Evolutionary conservation across 1,140 invertebrate genomes (phyloP), one percentile per base, ranked within the genome.

Genomic region (Pteromalus puparum): DNA sequence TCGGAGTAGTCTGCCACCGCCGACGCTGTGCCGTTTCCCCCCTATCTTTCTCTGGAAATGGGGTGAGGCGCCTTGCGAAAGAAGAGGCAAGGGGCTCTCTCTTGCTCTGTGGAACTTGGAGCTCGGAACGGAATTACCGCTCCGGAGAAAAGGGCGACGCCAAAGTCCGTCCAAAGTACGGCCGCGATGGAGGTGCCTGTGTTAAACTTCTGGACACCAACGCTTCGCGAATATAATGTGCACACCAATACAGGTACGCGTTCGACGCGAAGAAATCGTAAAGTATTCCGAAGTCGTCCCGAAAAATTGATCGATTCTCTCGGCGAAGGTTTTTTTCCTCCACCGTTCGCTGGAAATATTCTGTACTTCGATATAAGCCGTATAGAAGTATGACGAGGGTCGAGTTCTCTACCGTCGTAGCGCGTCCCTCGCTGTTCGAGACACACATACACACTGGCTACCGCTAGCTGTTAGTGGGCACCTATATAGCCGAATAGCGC

Each of bases 261-360:
- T 42, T 1, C 42, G 42, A 46, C 10, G 9, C 9, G 42, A 46
- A 0, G 46, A 15, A 13, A 48, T 13, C 15, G 46, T 18, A 78
- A 67, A 9, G 30, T 7, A 4, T 7, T 46, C 42, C 21, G 3
- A 26, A 9, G 67, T 13, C 26, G 15, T 65, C 53, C 53, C 53
- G 15, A 18, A 70, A 28, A 26, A 15, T 70, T 70, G 67, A 70
- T 30, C 67, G 65, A 68, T 68, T 9, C 15, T 65, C 9, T 5
- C 26, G 68, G 26, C 68, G 68, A 24, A 21, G 38, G 4, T 70
- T 24, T 28, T 70, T 86, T 89, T 87, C 87, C 85, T 88, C 87
- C 83, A 76, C 85, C 81, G 73, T 12, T 80, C 85, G 46, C 53
- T 83, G 61, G 78, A 83, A 77, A 78, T 83, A 83, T 83, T 83